These are phyloP conservation scores for Lycocerus yunnanus DNA, from an alignment of 2,888 invertebrate species.

Conservation along the genomic window DNA sequence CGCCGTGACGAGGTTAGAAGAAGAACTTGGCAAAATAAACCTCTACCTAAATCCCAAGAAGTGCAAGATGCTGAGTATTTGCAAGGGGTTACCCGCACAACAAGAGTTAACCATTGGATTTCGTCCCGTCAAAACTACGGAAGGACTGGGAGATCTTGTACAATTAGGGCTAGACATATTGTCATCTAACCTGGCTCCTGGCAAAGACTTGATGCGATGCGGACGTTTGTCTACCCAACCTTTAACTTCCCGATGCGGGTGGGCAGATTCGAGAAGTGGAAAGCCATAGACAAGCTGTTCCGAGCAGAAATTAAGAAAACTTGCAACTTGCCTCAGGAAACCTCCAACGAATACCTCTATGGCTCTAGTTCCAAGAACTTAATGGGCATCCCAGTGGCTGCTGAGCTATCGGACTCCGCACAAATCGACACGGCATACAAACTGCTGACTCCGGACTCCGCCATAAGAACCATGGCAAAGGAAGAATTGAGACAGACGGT, in stretches of 20 bases:
- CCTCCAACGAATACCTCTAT: not conserved
- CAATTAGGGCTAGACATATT: no score
- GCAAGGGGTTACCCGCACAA: accelerated
- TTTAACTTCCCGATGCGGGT: no score
- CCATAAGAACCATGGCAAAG: not conserved
- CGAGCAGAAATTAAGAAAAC: not conserved
- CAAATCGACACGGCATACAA: not conserved
- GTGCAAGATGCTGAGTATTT: not conserved
- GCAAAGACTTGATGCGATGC: no score
- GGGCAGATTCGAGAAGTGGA: not conserved
- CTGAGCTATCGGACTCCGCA: not conserved
- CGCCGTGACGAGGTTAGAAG: not conserved
- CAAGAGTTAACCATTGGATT: not conserved
- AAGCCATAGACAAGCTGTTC: no score
- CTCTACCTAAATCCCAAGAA: not conserved
- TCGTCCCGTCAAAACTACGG: no score
- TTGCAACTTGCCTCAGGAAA: not conserved
- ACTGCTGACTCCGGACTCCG: not conserved
- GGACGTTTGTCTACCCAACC: no score
- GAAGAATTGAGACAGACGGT: not conserved
- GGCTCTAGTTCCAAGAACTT: not conserved
- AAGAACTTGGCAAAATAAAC: not conserved
- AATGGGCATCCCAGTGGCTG: not conserved
- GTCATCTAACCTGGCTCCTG: no score
- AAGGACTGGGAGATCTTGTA: no score